phyloP scores from a whole-genome alignment of 1,140 invertebrate genomes.

The Hylaeus volcanicus region DNA sequence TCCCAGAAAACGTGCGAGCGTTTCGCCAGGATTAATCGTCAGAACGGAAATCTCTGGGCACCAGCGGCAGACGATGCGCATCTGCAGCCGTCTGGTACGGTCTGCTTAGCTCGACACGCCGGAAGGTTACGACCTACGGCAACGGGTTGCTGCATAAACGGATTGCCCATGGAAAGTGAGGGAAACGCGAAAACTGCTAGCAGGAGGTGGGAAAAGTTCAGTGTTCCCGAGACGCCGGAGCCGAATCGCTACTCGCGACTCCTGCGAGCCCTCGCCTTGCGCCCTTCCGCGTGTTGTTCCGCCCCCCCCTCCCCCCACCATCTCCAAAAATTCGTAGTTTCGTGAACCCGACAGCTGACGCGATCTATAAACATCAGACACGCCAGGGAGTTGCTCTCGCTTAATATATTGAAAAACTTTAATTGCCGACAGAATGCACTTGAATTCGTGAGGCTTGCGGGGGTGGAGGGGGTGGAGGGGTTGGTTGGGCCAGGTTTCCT shows the following conservation, averaged over 20 bases:
- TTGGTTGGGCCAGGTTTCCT: neutral
- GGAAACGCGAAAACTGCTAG: slow-evolving; percentile 14
- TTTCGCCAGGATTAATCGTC: slow-evolving; percentile 57
- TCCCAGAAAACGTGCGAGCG: slow-evolving; percentile 27
- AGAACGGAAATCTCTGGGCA: slow-evolving; percentile 62
- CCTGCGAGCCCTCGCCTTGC: neutral
- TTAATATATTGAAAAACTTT: slow-evolving; percentile 57
- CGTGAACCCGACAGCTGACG: slow-evolving; percentile 45
- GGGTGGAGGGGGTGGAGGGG: too few species aligned
- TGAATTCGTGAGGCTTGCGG: neutral
- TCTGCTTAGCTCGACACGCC: slow-evolving; percentile 61
- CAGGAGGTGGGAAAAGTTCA: slow-evolving; percentile 25
- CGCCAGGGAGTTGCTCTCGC: neutral
- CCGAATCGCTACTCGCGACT: neutral
- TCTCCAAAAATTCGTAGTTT: slow-evolving; percentile 56
- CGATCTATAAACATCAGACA: slow-evolving; percentile 51
- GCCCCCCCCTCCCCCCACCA: neutral
- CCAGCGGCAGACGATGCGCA: slow-evolving; percentile 32
- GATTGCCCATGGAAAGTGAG: neutral
- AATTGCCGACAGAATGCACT: slow-evolving; percentile 49
- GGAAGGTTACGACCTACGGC: slow-evolving; percentile 64
- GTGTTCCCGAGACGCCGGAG: neutral
- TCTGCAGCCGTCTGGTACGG: slow-evolving; percentile 58
- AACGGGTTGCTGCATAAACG: slow-evolving; percentile 56
- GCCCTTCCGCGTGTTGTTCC: slow-evolving; percentile 4